A percentile compares a stretch with the other conserved stretches of the same genome.
phyloP scores from a whole-genome alignment of 1,140 invertebrate genomes.

The Apocrypta bakeri region DNA sequence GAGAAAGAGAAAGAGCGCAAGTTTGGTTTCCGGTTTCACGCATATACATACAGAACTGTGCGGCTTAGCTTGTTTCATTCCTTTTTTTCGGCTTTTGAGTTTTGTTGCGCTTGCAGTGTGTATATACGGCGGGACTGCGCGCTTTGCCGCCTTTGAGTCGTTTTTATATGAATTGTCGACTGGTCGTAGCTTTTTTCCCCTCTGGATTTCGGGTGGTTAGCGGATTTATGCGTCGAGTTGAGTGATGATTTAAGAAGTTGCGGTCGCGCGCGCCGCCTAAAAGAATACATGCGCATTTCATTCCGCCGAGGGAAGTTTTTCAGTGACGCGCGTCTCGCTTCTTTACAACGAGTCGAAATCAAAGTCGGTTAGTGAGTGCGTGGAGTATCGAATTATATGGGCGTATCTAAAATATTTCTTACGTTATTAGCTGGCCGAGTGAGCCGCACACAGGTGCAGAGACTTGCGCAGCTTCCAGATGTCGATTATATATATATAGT shows the following conservation, averaged over 20 bases:
- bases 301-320: no score
- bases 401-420: no score
- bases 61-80: neutral
- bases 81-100: slow-evolving; percentile 6
- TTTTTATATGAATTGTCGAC: neutral
- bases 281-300: neutral
- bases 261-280: no score
- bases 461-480: slow-evolving; percentile 13
- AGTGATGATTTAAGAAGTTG: neutral
- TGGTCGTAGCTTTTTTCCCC: neutral
- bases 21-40: slow-evolving; percentile 45
- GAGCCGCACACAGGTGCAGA: no score
- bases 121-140: neutral
- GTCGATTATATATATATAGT: neutral
- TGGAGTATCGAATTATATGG: no score
- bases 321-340: no score
- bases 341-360: no score
- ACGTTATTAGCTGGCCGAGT: no score
- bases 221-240: slow-evolving; percentile 3
- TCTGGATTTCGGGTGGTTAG: neutral
- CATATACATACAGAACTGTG: neutral
- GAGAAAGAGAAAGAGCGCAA: neutral
- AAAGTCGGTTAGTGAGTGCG: no score
- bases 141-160: slow-evolving; percentile 24
- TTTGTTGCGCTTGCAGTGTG: neutral